Conservation (phyloP, 2,888 invertebrate species). For the Drosophila borealis region DNA sequence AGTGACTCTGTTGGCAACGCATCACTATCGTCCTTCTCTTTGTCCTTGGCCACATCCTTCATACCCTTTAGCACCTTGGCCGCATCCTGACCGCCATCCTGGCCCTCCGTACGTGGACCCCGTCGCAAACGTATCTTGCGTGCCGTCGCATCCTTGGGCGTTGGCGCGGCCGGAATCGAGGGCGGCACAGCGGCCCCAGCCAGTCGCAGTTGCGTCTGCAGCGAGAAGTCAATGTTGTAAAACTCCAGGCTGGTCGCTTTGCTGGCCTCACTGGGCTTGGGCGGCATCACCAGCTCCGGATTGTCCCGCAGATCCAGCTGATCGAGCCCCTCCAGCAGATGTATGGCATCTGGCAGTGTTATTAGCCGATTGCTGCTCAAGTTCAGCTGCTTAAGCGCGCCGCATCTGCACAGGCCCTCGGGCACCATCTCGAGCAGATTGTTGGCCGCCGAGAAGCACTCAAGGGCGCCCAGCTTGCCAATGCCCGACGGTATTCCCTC, state of each 20-base stretch:
- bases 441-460: constrained; percentile 98
- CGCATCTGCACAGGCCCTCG: constrained; percentile 98
- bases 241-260: constrained; percentile 94
- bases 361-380: constrained; percentile 97
- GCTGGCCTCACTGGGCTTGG: constrained; percentile 94
- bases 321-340: constrained; percentile 95
- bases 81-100: constrained; percentile 91
- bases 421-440: constrained; percentile 99
- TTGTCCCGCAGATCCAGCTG: constrained; percentile 96
- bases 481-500: constrained; percentile 99
- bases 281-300: constrained; percentile 98
- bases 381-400: constrained; percentile 95
- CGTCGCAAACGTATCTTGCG: constrained; percentile 95
- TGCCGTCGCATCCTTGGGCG: constrained; percentile 96
- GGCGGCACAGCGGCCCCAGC: constrained; percentile 95
- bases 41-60: constrained; percentile 89
- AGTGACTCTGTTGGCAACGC: constrained; percentile 79
- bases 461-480: constrained; percentile 96
- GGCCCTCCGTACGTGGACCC: constrained; percentile 89
- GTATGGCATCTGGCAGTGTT: constrained; percentile 98
- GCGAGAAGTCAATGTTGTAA: constrained; percentile 99
- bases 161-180: constrained; percentile 88
- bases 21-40: constrained; percentile 86
- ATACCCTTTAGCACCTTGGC: constrained; percentile 94
- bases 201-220: constrained; percentile 96